Evolutionary conservation across 2,888 invertebrate genomes (phyloP).

Genomic region (Mechanitis messenoides): DNA sequence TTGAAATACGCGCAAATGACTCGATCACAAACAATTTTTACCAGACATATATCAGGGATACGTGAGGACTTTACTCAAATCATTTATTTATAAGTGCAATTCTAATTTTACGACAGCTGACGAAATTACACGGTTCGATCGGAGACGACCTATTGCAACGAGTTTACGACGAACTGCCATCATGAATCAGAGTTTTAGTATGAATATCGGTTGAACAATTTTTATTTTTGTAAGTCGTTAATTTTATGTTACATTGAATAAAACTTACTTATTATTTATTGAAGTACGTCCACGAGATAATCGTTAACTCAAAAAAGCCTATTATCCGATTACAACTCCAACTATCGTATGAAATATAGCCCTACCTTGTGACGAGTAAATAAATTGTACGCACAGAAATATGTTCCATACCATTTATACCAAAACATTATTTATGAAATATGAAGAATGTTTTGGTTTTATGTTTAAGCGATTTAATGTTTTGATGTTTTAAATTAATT

Average conservation of each 20-base stretch:
- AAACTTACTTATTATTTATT: background rate
- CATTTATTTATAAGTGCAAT: constrained; percentile 31
- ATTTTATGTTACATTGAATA: background rate
- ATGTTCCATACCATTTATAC: too few relatives aligned
- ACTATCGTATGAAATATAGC: too few relatives aligned
- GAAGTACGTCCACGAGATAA: background rate
- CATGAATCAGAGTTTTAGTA: constrained; percentile 12
- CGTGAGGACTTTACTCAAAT: constrained; percentile 25
- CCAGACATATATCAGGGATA: constrained; percentile 19
- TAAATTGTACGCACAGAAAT: too few relatives aligned
- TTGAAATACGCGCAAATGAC: constrained; percentile 13
- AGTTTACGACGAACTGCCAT: constrained; percentile 25
- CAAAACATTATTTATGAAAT: too few relatives aligned
- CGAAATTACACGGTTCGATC: constrained; percentile 27
- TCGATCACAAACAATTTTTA: constrained; percentile 6
- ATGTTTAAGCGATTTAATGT: too few relatives aligned
- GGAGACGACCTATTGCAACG: constrained; percentile 22
- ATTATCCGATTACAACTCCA: too few relatives aligned
- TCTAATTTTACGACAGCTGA: constrained; percentile 31
- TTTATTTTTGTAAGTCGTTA: background rate
- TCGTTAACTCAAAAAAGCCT: too few relatives aligned
- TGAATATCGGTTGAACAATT: constrained; percentile 5
- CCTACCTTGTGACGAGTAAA: too few relatives aligned
- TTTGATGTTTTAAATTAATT: too few relatives aligned
- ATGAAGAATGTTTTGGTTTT: too few relatives aligned